A percentile compares a stretch with the other conserved stretches of the same genome.
phyloP scores from a whole-genome alignment of 2,888 invertebrate species.

The Operophtera brumata region DNA sequence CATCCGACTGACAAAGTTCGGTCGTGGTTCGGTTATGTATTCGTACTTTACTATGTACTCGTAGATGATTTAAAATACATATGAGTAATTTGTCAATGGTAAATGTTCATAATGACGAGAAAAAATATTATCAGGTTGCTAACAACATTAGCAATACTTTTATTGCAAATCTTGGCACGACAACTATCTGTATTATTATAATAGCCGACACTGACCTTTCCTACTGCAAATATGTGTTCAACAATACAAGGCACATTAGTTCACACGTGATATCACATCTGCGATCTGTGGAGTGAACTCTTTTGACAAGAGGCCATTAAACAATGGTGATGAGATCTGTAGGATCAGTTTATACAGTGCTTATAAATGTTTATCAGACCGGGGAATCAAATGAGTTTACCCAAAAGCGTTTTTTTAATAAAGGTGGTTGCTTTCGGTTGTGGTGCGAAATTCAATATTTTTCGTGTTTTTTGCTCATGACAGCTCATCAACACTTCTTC shows the following conservation, averaged over 20 bases:
- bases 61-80: too few relatives aligned
- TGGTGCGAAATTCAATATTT: too few relatives aligned
- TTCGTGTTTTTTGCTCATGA: too few relatives aligned
- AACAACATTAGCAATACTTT: neutral
- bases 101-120: too few relatives aligned
- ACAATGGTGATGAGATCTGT: neutral
- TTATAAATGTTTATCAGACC: slow-evolving; percentile 1
- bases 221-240: neutral
- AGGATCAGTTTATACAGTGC: neutral
- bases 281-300: slow-evolving; percentile 7
- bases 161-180: neutral
- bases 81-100: too few relatives aligned
- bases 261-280: slow-evolving; percentile 21
- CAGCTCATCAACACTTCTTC: too few relatives aligned
- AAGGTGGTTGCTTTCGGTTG: too few relatives aligned
- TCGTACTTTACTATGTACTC: too few relatives aligned
- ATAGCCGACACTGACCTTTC: slow-evolving; percentile 13
- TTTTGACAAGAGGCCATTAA: slow-evolving; percentile 6
- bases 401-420: too few relatives aligned
- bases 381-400: neutral
- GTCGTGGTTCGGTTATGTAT: too few relatives aligned
- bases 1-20: too few relatives aligned
- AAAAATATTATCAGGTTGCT: too few relatives aligned
- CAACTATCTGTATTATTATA: neutral
- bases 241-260: slow-evolving; percentile 14